These are phyloP conservation scores for Atta texana DNA, from an alignment of 1,140 invertebrate genomes.

Conservation along the genomic window DNA sequence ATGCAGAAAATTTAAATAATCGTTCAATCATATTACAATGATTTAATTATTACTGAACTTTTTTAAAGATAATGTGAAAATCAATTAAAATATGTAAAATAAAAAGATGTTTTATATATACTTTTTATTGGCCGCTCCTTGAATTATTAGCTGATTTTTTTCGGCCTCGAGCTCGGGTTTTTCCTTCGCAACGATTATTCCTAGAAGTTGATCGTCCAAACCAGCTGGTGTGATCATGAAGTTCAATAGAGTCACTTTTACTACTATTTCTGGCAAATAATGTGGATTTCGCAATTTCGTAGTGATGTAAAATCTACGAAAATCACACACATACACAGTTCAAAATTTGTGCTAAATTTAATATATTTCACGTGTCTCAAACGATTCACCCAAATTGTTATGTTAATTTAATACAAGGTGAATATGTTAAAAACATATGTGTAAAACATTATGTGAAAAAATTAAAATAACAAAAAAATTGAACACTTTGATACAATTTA, in stretches of 20 bases:
- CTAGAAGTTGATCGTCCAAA: constrained; percentile 95
- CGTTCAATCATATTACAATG: neutral
- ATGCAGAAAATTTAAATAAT: neutral
- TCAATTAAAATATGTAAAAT: neutral
- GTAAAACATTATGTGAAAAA: no score
- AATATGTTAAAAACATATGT: no score
- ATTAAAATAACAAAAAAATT: no score
- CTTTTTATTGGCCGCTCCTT: constrained; percentile 95
- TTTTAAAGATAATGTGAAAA: neutral
- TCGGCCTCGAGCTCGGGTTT: constrained; percentile 96
- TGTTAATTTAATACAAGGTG: no score
- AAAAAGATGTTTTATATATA: constrained; percentile 76
- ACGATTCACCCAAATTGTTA: no score
- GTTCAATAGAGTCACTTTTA: constrained; percentile 96
- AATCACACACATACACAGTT: constrained; percentile 7
- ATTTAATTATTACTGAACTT: neutral
- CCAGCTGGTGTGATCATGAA: constrained; percentile 97
- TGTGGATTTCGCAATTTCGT: constrained; percentile 97
- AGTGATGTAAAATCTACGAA: constrained; percentile 96
- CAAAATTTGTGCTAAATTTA: neutral
- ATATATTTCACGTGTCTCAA: no score
- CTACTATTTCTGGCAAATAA: constrained; percentile 96
- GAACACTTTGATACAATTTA: no score
- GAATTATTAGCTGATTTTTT: constrained; percentile 95
- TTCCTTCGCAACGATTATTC: constrained; percentile 97